Evolutionary conservation across 2,797 vertebrate species (phyloP).

Genomic region (Nyctibius grandis): DNA sequence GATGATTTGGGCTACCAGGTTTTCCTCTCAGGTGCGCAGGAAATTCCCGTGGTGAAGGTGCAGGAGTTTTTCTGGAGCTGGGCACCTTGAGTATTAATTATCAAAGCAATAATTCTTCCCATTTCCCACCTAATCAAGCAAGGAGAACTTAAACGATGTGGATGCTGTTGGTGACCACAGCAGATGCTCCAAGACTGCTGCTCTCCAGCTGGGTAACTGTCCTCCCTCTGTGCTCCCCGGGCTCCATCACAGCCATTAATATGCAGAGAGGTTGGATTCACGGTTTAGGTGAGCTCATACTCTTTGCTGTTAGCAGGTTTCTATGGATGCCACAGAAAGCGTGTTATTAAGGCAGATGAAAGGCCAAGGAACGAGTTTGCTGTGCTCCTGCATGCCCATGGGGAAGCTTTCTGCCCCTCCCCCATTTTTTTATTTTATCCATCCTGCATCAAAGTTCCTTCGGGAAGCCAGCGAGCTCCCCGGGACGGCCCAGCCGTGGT

Average conservation of each 20-base stretch:
- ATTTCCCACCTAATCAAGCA: background rate
- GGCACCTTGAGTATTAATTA: background rate
- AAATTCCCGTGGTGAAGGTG: background rate
- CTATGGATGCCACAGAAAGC: background rate
- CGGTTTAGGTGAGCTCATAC: rapidly evolving
- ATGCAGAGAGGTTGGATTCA: background rate
- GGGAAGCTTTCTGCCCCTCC: slow-evolving; percentile 33
- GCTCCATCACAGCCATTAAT: background rate
- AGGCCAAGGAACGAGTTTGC: background rate
- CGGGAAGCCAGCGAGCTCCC: background rate
- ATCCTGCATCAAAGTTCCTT: slow-evolving; percentile 3
- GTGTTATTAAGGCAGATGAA: slow-evolving; percentile 52
- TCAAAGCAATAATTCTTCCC: background rate
- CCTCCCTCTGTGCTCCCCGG: rapidly evolving
- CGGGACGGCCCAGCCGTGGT: background rate
- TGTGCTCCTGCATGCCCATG: slow-evolving; percentile 47
- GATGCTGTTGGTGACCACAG: background rate
- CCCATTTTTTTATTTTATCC: background rate
- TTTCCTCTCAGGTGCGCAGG: background rate
- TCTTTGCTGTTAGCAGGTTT: slow-evolving; percentile 3
- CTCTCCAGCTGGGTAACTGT: background rate
- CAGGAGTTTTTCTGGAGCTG: background rate
- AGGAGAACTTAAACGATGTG: rapidly evolving
- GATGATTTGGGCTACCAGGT: background rate
- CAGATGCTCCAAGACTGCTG: background rate